Conservation (phyloP, 1,140 invertebrate genomes). For the Macrocentrus cingulum region DNA sequence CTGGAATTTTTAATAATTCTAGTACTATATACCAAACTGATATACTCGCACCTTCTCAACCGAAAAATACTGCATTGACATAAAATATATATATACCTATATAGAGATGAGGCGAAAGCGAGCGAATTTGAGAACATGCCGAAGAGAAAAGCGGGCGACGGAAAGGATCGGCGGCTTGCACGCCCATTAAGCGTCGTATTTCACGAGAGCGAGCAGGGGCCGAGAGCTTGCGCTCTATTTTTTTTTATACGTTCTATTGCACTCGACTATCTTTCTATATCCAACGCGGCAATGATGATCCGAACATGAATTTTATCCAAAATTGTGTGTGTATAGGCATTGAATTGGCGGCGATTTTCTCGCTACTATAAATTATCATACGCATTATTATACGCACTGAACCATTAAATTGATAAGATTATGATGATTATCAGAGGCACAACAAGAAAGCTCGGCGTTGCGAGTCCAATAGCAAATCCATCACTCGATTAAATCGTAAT, state of each 20-base stretch:
- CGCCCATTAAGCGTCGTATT: conserved; percentile 43
- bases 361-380: conserved; percentile 47
- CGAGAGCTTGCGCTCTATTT: conserved; percentile 15
- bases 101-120: background rate
- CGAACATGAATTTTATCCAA: conserved; percentile 13
- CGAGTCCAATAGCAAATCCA: conserved; percentile 28
- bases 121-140: background rate
- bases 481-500: conserved; percentile 35
- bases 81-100: conserved; percentile 5
- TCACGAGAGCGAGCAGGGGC: conserved; percentile 26
- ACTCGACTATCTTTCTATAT: conserved; percentile 5
- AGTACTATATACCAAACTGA: background rate
- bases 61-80: background rate
- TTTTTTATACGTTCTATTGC: conserved; percentile 15
- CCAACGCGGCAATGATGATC: conserved; percentile 7
- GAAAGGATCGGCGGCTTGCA: conserved; percentile 28
- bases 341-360: conserved; percentile 48
- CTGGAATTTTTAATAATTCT: conserved; percentile 21
- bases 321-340: conserved; percentile 23
- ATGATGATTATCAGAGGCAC: conserved; percentile 25
- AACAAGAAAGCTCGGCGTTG: conserved; percentile 20
- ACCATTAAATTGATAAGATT: background rate
- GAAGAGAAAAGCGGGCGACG: conserved; percentile 27
- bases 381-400: no score
- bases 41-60: background rate